Conservation (phyloP, 2,797 vertebrate species). For the Petrocephalus sullivani region DNA sequence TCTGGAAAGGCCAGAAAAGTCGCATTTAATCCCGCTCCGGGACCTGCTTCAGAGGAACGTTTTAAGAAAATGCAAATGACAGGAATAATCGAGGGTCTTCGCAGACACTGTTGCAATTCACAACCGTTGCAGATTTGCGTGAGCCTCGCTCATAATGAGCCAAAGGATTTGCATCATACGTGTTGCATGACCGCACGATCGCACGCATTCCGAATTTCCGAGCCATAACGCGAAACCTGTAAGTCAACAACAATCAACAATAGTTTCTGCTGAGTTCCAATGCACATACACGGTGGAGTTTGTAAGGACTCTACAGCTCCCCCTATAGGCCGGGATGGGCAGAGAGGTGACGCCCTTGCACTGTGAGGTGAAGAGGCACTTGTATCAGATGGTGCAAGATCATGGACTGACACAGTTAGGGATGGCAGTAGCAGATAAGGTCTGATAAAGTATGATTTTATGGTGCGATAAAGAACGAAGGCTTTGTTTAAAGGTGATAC, state of each 20-base stretch:
- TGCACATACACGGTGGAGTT: background rate
- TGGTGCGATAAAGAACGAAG: background rate
- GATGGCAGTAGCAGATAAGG: background rate
- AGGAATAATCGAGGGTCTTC: background rate
- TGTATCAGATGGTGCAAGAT: background rate
- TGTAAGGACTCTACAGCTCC: background rate
- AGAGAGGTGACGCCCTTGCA: background rate
- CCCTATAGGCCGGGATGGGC: background rate
- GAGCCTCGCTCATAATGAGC: background rate
- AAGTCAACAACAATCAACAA: background rate
- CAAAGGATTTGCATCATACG: background rate
- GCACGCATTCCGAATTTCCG: background rate
- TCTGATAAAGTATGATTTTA: background rate
- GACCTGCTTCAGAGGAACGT: background rate
- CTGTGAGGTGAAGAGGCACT: background rate
- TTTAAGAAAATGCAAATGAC: background rate
- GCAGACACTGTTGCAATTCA: background rate
- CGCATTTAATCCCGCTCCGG: background rate
- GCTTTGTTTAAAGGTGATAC: background rate
- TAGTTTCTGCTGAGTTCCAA: background rate
- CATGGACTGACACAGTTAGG: background rate
- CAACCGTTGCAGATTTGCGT: background rate
- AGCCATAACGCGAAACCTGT: background rate
- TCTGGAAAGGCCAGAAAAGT: background rate
- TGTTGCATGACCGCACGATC: background rate